Conservation (phyloP, 2,113 vertebrate genomes). For the Syngnathus scovelli region DNA sequence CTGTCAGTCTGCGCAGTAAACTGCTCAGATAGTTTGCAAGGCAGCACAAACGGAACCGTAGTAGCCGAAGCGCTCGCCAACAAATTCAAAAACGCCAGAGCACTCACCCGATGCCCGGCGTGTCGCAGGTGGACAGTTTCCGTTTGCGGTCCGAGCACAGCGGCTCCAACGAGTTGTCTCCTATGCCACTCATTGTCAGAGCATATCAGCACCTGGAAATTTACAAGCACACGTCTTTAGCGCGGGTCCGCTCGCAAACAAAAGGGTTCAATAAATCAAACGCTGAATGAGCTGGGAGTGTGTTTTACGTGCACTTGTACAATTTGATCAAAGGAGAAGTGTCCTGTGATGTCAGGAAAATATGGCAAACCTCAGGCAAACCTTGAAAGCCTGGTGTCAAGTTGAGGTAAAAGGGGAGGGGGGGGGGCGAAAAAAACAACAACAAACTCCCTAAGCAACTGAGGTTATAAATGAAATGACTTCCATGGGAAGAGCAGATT, state of each 20-base stretch:
- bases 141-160: conserved; percentile 88
- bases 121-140: conserved; percentile 87
- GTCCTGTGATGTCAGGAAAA: conserved; percentile 7
- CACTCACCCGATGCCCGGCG: conserved; percentile 81
- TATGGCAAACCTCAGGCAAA: conserved; percentile 10
- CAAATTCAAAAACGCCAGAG: background rate
- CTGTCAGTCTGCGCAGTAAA: conserved; percentile 25
- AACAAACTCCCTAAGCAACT: conserved; percentile 3
- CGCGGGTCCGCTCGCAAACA: background rate
- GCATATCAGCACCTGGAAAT: conserved; percentile 83
- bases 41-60: background rate
- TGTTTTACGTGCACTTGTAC: background rate
- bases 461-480: conserved; percentile 23
- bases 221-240: background rate
- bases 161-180: conserved; percentile 85
- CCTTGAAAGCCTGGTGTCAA: conserved; percentile 16
- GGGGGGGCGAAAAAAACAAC: background rate
- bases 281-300: background rate
- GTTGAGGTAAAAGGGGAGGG: background rate
- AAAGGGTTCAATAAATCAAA: background rate
- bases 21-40: conserved; percentile 15
- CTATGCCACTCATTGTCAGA: conserved; percentile 89
- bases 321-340: conserved; percentile 14
- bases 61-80: too few species aligned
- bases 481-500: conserved; percentile 32